These are phyloP conservation scores for Bradynema listronoti DNA, from an alignment of 1,140 invertebrate genomes.

Conservation along the genomic window DNA sequence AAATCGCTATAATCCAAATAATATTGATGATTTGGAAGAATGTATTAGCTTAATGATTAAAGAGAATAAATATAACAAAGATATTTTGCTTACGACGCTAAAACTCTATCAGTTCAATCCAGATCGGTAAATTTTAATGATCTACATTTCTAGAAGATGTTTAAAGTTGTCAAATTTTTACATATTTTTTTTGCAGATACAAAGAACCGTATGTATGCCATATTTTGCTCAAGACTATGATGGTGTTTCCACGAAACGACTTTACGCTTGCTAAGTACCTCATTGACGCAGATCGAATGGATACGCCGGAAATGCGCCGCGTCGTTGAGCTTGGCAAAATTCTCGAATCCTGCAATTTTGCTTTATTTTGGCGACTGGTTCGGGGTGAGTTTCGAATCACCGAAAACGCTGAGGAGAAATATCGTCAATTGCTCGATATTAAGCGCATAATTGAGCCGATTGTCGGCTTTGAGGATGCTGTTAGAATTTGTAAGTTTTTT, in stretches of 20 bases:
- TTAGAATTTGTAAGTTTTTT: slow-evolving; percentile 71
- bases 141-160: not conserved
- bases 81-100: slow-evolving; percentile 51
- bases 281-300: slow-evolving; percentile 44
- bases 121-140: slow-evolving; percentile 24
- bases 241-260: slow-evolving; percentile 53
- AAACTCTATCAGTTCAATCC: slow-evolving; percentile 55
- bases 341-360: slow-evolving; percentile 54
- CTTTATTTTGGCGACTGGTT: slow-evolving; percentile 67
- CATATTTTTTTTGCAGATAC: slow-evolving; percentile 52
- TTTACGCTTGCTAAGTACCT: slow-evolving; percentile 55
- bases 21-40: slow-evolving; percentile 33
- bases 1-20: slow-evolving; percentile 46
- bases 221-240: slow-evolving; percentile 53
- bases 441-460: slow-evolving; percentile 61
- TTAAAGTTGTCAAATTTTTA: slow-evolving; percentile 8
- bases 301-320: slow-evolving; percentile 49
- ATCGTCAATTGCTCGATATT: slow-evolving; percentile 54
- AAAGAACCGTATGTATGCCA: slow-evolving; percentile 46
- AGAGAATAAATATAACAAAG: slow-evolving; percentile 57
- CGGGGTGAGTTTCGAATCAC: slow-evolving; percentile 59
- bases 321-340: slow-evolving; percentile 47
- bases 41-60: slow-evolving; percentile 38
- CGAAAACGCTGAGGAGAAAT: slow-evolving; percentile 49
- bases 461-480: slow-evolving; percentile 85